Conservation (phyloP, 2,888 invertebrate genomes). For the Ptychoptera albimana region DNA sequence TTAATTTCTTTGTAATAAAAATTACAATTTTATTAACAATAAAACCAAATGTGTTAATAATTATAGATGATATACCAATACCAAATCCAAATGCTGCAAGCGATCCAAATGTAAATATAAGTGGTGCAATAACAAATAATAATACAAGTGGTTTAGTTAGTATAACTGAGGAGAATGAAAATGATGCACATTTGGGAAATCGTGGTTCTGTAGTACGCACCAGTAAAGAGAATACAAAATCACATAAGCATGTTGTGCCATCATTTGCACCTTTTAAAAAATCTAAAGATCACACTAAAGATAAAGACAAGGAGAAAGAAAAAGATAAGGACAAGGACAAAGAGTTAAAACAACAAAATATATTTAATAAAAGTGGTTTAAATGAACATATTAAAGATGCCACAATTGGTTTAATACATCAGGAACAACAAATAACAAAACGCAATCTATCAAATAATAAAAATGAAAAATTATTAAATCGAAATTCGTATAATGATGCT, state of each 20-base stretch:
- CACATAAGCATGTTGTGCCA: constrained; percentile 21
- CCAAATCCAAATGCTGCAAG: constrained; percentile 31
- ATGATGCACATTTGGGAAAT: constrained; percentile 16
- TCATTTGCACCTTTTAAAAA: constrained; percentile 31
- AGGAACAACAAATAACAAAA: constrained; percentile 3
- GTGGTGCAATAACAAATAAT: constrained; percentile 15
- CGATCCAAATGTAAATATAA: too few species aligned
- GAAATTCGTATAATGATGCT: too few species aligned
- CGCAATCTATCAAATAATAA: constrained; percentile 9
- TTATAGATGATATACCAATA: constrained; percentile 77
- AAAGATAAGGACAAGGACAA: constrained; percentile 15
- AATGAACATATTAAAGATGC: constrained; percentile 9
- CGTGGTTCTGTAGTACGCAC: constrained; percentile 26
- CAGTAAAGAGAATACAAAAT: constrained; percentile 30
- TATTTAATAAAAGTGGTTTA: constrained; percentile 8
- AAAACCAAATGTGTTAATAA: constrained; percentile 8
- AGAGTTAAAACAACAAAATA: constrained; percentile 6
- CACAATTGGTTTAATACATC: not conserved
- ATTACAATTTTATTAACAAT: not conserved
- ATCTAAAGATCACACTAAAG: constrained; percentile 29
- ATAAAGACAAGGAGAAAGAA: constrained; percentile 14
- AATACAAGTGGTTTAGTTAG: constrained; percentile 24
- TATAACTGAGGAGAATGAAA: constrained; percentile 26
- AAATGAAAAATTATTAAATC: not conserved
- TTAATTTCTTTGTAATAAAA: not conserved